These are phyloP conservation scores for Gallinago jamesoni DNA, from an alignment of 2,113 vertebrate species.

Conservation along the genomic window DNA sequence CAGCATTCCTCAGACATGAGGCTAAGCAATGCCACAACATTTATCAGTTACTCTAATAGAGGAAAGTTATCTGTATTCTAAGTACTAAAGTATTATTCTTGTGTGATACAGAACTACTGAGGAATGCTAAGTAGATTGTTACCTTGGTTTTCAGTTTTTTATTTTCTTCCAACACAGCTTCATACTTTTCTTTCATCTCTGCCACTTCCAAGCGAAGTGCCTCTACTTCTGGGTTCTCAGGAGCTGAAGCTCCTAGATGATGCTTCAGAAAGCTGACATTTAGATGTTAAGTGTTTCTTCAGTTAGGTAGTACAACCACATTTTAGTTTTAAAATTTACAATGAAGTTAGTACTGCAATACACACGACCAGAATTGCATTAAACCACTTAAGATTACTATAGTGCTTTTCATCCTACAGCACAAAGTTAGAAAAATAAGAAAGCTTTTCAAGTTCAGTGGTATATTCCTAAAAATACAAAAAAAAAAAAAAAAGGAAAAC, in stretches of 20 bases:
- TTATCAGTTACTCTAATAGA: background rate
- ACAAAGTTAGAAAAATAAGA: background rate
- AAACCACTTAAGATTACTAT: background rate
- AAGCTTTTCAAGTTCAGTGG: background rate
- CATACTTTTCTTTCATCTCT: constrained; percentile 88
- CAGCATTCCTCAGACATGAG: background rate
- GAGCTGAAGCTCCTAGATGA: constrained; percentile 82
- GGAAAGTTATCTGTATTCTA: background rate
- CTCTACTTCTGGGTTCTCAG: constrained; percentile 83
- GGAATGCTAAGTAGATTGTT: constrained; percentile 2
- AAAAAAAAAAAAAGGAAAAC: background rate
- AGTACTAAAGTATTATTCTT: background rate
- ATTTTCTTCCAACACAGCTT: constrained; percentile 89
- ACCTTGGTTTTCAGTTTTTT: constrained; percentile 89
- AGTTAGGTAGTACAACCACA: background rate
- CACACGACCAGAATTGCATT: background rate
- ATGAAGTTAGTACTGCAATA: background rate
- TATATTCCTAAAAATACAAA: background rate
- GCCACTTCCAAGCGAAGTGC: constrained; percentile 84
- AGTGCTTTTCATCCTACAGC: background rate
- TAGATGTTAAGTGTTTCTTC: constrained; percentile 73
- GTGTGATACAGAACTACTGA: background rate
- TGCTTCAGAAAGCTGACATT: constrained; percentile 90
- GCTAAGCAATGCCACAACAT: background rate
- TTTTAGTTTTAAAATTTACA: background rate